Conservation (phyloP, 2,113 vertebrate genomes). For the Lamprotornis superbus region DNA sequence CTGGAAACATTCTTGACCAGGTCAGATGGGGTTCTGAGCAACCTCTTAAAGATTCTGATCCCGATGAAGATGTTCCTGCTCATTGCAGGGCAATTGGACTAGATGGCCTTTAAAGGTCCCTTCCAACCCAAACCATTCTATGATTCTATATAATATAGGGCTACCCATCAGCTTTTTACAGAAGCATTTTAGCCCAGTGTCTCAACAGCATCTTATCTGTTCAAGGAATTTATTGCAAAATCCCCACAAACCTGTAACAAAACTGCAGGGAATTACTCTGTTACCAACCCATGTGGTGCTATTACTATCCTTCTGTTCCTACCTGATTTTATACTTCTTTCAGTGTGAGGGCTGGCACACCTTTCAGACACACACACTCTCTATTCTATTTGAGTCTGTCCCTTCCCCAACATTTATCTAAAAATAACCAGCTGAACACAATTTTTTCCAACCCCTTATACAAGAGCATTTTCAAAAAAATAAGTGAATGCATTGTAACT, state of each 20-base stretch:
- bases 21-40: neutral
- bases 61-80: neutral
- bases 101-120: neutral
- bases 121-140: neutral
- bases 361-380: neutral
- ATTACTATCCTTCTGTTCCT: neutral
- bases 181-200: neutral
- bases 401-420: neutral
- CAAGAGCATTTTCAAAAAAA: neutral
- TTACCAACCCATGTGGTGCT: neutral
- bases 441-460: neutral
- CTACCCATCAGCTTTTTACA: neutral
- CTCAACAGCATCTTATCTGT: neutral
- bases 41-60: neutral
- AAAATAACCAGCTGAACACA: neutral
- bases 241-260: neutral
- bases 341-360: neutral
- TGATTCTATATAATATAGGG: neutral
- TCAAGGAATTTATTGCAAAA: neutral
- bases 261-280: neutral
- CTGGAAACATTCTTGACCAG: neutral
- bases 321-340: neutral
- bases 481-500: neutral
- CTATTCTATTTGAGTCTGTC: neutral
- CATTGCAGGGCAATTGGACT: neutral